phyloP scores from a whole-genome alignment of 2,888 invertebrate species.

The Microchrysa polita region DNA sequence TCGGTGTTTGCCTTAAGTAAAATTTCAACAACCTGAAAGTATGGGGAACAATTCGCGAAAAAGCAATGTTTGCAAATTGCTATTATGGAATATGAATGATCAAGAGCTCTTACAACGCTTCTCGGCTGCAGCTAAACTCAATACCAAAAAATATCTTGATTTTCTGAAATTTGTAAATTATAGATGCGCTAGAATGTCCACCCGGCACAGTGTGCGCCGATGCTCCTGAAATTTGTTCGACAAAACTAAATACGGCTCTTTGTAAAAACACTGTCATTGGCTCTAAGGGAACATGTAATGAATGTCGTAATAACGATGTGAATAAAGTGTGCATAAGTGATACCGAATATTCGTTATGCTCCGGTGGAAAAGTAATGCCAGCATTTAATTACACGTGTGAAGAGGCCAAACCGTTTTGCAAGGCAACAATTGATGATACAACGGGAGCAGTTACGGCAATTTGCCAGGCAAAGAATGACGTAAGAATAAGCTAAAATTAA shows the following conservation, averaged over 20 bases:
- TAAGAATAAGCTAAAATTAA: no score
- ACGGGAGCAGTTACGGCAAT: no score
- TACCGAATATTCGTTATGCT: slow-evolving; percentile 30
- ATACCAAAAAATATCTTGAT: no score
- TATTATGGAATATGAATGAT: no score
- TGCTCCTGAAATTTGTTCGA: slow-evolving; percentile 11
- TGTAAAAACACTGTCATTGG: slow-evolving; percentile 7
- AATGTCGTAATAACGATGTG: neutral
- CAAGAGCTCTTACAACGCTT: no score
- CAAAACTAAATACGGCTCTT: neutral
- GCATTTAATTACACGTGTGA: neutral
- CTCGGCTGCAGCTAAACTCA: no score
- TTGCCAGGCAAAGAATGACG: no score
- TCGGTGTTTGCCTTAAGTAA: no score
- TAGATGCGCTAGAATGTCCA: slow-evolving; percentile 2
- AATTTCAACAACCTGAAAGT: no score
- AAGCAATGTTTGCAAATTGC: no score
- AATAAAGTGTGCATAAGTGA: slow-evolving; percentile 19
- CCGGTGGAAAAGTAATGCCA: neutral
- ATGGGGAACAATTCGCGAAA: no score
- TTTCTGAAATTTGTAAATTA: no score
- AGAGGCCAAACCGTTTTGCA: slow-evolving; percentile 9
- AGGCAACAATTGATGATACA: neutral
- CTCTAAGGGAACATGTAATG: neutral
- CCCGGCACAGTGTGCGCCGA: slow-evolving; percentile 20